Percentiles rank a stretch among this genome's conserved stretches.
Evolutionary conservation across 2,113 vertebrate species (phyloP).

Genomic region (Pavo muticus): DNA sequence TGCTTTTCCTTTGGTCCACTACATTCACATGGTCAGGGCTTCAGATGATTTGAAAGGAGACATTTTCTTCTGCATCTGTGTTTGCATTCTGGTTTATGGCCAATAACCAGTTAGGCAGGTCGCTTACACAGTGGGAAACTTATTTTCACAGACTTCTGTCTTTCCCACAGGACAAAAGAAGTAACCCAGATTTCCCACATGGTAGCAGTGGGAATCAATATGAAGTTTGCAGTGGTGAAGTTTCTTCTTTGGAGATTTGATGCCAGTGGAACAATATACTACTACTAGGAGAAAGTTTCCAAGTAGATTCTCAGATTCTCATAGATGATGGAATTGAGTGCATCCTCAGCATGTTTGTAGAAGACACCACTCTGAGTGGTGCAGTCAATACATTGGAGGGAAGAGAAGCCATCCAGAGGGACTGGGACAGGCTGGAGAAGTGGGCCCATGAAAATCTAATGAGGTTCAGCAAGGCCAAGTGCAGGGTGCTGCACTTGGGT

Average conservation of each 20-base stretch:
- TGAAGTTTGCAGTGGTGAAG: neutral
- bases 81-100: conserved; percentile 8
- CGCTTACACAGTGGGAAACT: conserved; percentile 7
- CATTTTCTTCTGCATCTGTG: neutral
- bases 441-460: no score
- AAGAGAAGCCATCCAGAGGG: no score
- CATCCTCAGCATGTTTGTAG: no score
- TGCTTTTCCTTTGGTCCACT: neutral
- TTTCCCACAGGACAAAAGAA: neutral
- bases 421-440: no score
- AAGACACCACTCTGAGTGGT: no score
- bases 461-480: no score
- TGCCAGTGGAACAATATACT: neutral
- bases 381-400: no score
- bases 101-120: conserved; percentile 21
- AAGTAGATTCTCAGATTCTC: neutral
- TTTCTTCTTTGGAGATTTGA: neutral
- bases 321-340: no score
- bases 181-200: neutral
- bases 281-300: neutral
- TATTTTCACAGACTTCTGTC: neutral
- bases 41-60: neutral
- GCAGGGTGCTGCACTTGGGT: no score
- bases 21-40: neutral
- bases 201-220: neutral